Conservation (phyloP, 1,140 invertebrate genomes). For the Camponotus floridanus region DNA sequence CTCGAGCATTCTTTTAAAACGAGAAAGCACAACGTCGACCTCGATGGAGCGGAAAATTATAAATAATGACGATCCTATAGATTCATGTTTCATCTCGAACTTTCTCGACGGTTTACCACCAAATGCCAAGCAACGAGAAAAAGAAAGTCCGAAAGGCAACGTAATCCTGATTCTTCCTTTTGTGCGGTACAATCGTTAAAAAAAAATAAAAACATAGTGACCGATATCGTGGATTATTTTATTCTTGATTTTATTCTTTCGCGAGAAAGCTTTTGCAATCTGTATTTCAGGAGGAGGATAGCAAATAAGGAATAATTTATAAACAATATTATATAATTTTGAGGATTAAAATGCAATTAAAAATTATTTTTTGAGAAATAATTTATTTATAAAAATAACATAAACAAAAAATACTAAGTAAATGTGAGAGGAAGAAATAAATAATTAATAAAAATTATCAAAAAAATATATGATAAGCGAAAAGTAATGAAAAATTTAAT, state of each 20-base stretch:
- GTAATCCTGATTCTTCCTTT: neutral
- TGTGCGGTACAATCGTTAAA: neutral
- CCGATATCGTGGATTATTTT: slow-evolving; percentile 54
- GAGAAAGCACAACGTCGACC: slow-evolving; percentile 69
- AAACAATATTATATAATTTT: too few species aligned
- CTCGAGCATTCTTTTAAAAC: slow-evolving; percentile 78
- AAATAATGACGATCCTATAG: slow-evolving; percentile 83
- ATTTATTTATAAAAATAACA: too few species aligned
- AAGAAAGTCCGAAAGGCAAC: neutral
- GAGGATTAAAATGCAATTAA: too few species aligned
- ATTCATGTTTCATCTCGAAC: slow-evolving; percentile 52
- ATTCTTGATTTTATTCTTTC: neutral
- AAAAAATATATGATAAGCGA: neutral
- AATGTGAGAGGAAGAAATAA: too few species aligned
- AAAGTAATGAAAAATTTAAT: too few species aligned
- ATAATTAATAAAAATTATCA: too few species aligned
- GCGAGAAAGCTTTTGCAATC: neutral
- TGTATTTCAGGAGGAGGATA: neutral
- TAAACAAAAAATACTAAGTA: too few species aligned
- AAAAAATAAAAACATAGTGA: slow-evolving; percentile 38
- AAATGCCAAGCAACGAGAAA: slow-evolving; percentile 2
- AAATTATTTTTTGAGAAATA: too few species aligned
- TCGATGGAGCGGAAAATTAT: slow-evolving; percentile 83
- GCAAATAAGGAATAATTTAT: too few species aligned
- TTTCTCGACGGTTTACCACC: slow-evolving; percentile 19